Evolutionary conservation across 1,140 invertebrate genomes (phyloP).

Genomic region (Calosoma granatense): DNA sequence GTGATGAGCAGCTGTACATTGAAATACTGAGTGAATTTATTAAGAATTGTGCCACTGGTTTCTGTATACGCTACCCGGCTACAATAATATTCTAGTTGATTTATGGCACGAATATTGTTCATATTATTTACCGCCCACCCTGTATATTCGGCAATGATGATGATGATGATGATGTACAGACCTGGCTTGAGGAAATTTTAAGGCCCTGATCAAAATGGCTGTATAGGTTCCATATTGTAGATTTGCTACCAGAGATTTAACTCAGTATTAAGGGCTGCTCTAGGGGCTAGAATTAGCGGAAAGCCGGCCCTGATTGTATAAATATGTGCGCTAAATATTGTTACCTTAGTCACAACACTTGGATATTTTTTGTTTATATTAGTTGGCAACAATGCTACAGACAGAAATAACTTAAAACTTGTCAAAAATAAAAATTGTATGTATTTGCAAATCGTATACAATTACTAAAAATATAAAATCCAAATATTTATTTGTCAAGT

Average conservation of each 20-base stretch:
- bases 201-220: background rate
- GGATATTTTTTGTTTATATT: background rate
- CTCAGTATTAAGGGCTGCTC: background rate
- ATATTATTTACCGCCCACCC: background rate
- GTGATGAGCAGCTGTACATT: too few species aligned
- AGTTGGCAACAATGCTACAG: background rate
- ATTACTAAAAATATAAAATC: background rate
- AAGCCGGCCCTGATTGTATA: background rate
- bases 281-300: background rate
- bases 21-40: too few species aligned
- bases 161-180: background rate
- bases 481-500: background rate
- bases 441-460: background rate
- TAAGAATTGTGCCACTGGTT: too few species aligned
- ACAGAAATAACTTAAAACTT: background rate
- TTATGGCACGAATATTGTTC: background rate
- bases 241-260: background rate
- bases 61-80: too few species aligned
- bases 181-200: background rate
- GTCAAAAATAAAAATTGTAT: background rate
- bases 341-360: background rate
- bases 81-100: background rate
- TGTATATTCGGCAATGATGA: background rate
- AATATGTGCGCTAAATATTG: background rate
- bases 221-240: background rate